phyloP scores from a whole-genome alignment of 2,113 vertebrate species.

The Numida meleagris region DNA sequence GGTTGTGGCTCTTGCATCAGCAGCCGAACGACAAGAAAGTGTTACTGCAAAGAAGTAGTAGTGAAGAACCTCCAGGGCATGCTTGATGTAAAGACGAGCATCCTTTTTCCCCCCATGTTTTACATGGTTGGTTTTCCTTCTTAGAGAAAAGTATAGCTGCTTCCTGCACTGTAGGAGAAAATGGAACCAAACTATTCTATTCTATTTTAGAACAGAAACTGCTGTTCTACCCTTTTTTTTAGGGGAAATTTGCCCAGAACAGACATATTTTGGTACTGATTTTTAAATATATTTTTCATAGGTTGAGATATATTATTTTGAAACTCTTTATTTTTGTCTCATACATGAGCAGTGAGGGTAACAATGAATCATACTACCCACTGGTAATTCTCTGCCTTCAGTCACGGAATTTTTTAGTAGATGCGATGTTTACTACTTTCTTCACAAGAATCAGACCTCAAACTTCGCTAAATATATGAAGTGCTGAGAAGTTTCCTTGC shows the following conservation, averaged over 20 bases:
- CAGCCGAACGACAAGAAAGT: background rate
- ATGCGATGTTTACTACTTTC: background rate
- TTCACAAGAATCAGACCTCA: background rate
- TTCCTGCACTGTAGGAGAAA: background rate
- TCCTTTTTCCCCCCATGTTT: background rate
- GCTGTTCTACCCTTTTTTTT: background rate
- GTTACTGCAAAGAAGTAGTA: background rate
- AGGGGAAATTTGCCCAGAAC: background rate
- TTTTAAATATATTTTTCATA: background rate
- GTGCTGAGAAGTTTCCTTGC: background rate
- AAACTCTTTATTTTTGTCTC: background rate
- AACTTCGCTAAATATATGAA: background rate
- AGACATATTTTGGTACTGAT: background rate
- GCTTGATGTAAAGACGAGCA: background rate
- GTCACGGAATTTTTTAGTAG: background rate
- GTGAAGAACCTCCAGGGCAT: background rate
- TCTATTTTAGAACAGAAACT: conserved; percentile 24
- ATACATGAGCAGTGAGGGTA: background rate
- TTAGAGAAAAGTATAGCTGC: background rate
- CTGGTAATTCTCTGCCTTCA: conserved; percentile 17
- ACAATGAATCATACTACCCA: conserved; percentile 14
- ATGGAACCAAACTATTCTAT: background rate
- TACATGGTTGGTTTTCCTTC: background rate
- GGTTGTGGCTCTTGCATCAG: background rate
- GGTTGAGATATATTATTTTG: background rate